These are phyloP conservation scores for Epizoanthus illoricatus DNA, from an alignment of 92 coral and sea anemone species.

Conservation along the genomic window DNA sequence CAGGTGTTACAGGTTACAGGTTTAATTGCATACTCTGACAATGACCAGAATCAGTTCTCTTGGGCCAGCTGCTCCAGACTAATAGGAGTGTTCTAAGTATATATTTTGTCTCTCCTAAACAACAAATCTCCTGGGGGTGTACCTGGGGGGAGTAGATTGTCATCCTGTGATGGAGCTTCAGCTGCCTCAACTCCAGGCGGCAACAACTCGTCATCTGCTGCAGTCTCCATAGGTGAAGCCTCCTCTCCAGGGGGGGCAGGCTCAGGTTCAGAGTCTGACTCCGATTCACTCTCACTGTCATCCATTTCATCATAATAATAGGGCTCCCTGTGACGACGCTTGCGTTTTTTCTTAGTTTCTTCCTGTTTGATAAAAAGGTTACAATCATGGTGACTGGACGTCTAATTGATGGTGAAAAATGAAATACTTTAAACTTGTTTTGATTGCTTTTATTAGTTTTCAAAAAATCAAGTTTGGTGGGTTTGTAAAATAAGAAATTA, in stretches of 20 bases:
- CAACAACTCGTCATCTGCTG: conserved; percentile 72
- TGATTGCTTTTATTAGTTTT: neutral
- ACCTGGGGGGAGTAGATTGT: conserved; percentile 67
- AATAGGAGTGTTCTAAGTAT: too few species aligned
- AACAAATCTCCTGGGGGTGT: neutral
- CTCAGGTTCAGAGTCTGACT: conserved; percentile 90
- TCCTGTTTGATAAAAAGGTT: conserved; percentile 38
- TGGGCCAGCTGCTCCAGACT: too few species aligned
- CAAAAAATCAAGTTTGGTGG: too few species aligned
- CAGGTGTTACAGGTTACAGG: too few species aligned
- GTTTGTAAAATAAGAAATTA: too few species aligned
- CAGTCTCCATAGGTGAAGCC: conserved; percentile 75
- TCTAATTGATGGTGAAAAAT: too few species aligned
- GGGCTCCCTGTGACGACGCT: conserved; percentile 87
- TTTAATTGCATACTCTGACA: too few species aligned
- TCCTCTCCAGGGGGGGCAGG: conserved; percentile 98
- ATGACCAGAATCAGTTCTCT: too few species aligned
- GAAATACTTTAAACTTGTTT: neutral
- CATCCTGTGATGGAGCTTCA: conserved; percentile 54
- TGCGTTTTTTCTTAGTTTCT: conserved; percentile 73
- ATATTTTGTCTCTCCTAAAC: neutral
- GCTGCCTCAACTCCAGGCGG: conserved; percentile 94
- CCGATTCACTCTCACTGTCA: conserved; percentile 95
- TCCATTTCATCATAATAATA: conserved; percentile 89
- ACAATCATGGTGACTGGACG: too few species aligned